phyloP scores from a whole-genome alignment of 1,140 invertebrate species.

The Formica selysi region DNA sequence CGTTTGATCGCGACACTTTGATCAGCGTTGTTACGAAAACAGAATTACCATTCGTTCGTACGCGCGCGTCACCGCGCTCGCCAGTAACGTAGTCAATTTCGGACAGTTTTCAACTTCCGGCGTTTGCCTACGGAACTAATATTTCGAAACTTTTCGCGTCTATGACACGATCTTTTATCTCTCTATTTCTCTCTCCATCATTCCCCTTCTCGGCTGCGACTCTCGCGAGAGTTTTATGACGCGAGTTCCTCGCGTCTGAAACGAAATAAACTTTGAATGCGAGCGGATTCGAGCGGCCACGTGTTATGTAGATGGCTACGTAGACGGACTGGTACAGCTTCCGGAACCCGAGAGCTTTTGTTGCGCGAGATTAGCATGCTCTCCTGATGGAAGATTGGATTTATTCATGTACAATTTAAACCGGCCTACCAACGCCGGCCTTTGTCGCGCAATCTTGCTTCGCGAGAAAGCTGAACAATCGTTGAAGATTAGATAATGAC shows the following conservation, averaged over 20 bases:
- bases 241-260: conserved; percentile 49
- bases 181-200: neutral
- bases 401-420: conserved; percentile 82
- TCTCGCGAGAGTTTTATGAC: conserved; percentile 64
- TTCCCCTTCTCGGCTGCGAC: neutral
- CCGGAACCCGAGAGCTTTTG: conserved; percentile 68
- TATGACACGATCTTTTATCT: conserved; percentile 39
- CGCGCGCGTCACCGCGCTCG: conserved; percentile 20
- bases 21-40: conserved; percentile 58
- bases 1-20: conserved; percentile 60
- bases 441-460: conserved; percentile 63
- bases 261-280: conserved; percentile 59
- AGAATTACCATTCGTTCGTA: conserved; percentile 52
- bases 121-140: conserved; percentile 68
- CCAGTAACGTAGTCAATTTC: conserved; percentile 52
- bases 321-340: conserved; percentile 67
- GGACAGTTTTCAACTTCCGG: conserved; percentile 59
- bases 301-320: conserved; percentile 76
- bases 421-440: conserved; percentile 73
- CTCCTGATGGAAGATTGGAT: conserved; percentile 79
- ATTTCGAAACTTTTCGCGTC: conserved; percentile 68
- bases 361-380: conserved; percentile 80
- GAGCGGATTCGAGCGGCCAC: conserved; percentile 66
- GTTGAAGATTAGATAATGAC: conserved; percentile 42
- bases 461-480: neutral